These are phyloP conservation scores for Cantharis nigra DNA, from an alignment of 2,888 invertebrate genomes.

Conservation along the genomic window DNA sequence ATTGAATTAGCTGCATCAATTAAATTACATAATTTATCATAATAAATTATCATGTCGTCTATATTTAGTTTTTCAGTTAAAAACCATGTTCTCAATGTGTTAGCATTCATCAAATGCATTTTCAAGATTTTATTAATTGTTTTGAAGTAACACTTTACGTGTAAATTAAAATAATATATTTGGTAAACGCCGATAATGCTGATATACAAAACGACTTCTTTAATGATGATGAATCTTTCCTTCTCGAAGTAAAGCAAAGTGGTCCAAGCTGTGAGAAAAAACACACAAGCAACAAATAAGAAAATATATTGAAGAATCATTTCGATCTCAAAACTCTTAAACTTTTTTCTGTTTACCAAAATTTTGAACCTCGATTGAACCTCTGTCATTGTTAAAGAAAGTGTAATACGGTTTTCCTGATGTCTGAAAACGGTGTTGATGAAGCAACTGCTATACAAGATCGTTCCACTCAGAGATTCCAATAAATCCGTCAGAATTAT, in stretches of 20 bases:
- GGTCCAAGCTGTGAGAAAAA: not conserved
- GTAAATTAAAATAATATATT: conserved; percentile 4
- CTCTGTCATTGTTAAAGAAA: not conserved
- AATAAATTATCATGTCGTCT: conserved; percentile 13
- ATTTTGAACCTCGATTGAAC: not conserved
- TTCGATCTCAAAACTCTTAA: not conserved
- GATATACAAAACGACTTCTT: not conserved
- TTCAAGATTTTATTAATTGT: not conserved
- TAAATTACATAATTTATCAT: conserved; percentile 27
- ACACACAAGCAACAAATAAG: not conserved
- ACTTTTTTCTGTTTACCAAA: not conserved
- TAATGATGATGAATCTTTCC: not conserved
- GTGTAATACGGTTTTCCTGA: not conserved
- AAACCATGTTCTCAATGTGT: not conserved
- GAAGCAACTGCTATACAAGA: not conserved
- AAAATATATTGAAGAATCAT: not conserved
- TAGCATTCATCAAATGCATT: not conserved
- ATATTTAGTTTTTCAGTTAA: not conserved
- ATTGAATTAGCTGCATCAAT: conserved; percentile 25
- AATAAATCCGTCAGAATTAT: not conserved
- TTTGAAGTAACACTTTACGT: not conserved
- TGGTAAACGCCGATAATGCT: not conserved
- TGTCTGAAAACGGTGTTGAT: not conserved
- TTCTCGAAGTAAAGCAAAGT: not conserved
- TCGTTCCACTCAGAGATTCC: not conserved